These are phyloP conservation scores for Proterorhinus semilunaris DNA, from an alignment of 2,113 vertebrate genomes.

Conservation along the genomic window DNA sequence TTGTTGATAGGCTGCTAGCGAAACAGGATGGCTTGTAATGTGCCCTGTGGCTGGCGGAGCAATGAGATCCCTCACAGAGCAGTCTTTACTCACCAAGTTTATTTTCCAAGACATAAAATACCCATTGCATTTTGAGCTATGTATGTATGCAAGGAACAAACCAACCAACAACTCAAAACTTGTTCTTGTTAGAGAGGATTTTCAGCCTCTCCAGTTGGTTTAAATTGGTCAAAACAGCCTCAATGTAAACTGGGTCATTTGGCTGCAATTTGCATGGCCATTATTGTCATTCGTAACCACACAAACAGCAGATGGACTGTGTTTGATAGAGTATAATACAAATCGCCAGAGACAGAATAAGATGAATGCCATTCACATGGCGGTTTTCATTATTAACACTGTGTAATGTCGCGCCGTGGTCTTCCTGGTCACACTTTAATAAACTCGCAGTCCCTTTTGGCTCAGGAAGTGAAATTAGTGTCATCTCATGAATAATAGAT, in stretches of 20 bases:
- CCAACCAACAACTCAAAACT: too few species aligned
- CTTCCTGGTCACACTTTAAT: conserved; percentile 38
- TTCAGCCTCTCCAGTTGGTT: not conserved
- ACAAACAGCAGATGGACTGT: conserved; percentile 18
- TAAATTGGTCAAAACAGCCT: conserved; percentile 2
- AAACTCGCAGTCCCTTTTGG: conserved; percentile 31
- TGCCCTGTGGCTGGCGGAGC: too few species aligned
- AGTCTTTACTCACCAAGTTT: too few species aligned
- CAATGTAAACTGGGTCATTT: conserved; percentile 23
- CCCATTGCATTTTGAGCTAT: too few species aligned
- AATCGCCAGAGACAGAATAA: not conserved
- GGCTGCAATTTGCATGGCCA: conserved; percentile 22
- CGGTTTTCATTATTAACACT: conserved; percentile 38
- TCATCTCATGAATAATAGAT: conserved; percentile 36
- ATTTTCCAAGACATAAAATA: too few species aligned
- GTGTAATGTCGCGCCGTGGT: conserved; percentile 31
- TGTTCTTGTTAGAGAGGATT: too few species aligned
- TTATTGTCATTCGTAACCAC: conserved; percentile 4
- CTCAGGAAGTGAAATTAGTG: conserved; percentile 17
- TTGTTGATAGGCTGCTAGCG: too few species aligned
- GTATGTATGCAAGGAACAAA: too few species aligned
- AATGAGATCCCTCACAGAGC: too few species aligned
- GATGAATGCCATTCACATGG: conserved; percentile 6
- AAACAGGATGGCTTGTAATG: too few species aligned
- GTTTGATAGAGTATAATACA: conserved; percentile 9